Evolutionary conservation across 2,797 vertebrate species (phyloP), one percentile per base, ranked within the genome.

Genomic region (Remorina albescens): DNA sequence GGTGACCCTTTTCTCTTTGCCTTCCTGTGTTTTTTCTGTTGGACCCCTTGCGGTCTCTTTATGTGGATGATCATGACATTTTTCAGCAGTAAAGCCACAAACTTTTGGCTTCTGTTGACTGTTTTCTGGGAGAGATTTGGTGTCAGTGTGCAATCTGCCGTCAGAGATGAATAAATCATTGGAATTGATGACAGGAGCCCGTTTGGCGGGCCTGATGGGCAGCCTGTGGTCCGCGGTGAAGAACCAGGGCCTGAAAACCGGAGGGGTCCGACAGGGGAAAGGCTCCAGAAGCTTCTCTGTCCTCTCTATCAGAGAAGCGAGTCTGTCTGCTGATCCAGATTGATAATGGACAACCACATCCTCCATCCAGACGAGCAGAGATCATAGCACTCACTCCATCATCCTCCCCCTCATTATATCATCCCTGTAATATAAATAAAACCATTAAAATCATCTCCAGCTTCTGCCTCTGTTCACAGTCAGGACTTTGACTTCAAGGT

Each of bases 161-260:
- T 60, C 55, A 23, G 49, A 23, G 44, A 13, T 0, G 2, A 25
- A 41, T 0, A 18, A 6, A 16, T 21, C 55, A 28, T 88, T 83
- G 25, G 18, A 44, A 71, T 85, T 87, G 93, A 98, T 87, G 71
- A 92, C 39, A 16, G 97, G 98, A 51, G 97, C 89, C 8, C 46
- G 74, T 74, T 69, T 96, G 82, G 90, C 90, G 15, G 97, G 97
- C 91, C 94, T 96, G 84, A 99, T 87, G n/a, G 95, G 95, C 87
- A 91, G 90, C 42, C 46, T 90, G 49, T 12, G 36, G 28, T 88
- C 88, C 32, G 60, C 8, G 0, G 88, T 67, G 23, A 94, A 94
- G 91, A 96, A 98, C 97, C 97, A 99, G 46, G 95, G 96, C 13
- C 47, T 85, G 90, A 99, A 99, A 75, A 75, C 88, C 0, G 94